A percentile compares a stretch with the other conserved stretches of the same genome.
Conservation (phyloP, 2,797 vertebrate species). For the Orestias chungarensis region DNA sequence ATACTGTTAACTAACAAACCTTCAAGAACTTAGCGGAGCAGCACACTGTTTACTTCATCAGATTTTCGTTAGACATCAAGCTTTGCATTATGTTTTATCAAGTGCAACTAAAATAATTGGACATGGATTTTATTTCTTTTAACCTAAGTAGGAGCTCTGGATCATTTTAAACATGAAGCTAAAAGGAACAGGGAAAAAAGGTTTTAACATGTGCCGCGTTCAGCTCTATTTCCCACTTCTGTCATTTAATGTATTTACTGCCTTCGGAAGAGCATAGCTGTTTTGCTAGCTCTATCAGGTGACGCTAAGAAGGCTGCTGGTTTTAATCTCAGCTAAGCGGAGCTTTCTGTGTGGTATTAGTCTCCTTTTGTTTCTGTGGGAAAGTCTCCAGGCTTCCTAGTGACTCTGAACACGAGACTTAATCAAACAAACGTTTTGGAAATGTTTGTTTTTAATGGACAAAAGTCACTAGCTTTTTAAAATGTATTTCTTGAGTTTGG, state of each 20-base stretch:
- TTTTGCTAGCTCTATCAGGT: not conserved
- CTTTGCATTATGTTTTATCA: not conserved
- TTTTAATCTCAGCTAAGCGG: not conserved
- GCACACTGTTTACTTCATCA: no score
- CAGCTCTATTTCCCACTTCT: not conserved
- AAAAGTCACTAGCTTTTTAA: not conserved
- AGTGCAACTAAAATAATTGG: not conserved
- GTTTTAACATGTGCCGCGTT: not conserved
- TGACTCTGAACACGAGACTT: not conserved
- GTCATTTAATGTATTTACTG: not conserved
- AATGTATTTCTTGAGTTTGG: not conserved
- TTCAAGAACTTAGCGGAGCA: no score
- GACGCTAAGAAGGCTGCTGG: not conserved
- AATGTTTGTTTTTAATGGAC: not conserved
- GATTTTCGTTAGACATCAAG: no score
- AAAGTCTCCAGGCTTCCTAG: not conserved
- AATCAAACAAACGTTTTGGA: not conserved
- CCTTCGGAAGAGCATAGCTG: not conserved
- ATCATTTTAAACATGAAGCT: not conserved
- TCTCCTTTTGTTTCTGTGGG: not conserved
- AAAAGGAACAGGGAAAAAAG: not conserved
- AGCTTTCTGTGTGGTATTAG: not conserved
- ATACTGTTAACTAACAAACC: not conserved
- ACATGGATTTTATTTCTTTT: not conserved
- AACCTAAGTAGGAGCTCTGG: not conserved